Percentiles rank a stretch among this genome's conserved stretches.
phyloP scores from a whole-genome alignment of 1,140 invertebrate species.

The Bombus superbus region DNA sequence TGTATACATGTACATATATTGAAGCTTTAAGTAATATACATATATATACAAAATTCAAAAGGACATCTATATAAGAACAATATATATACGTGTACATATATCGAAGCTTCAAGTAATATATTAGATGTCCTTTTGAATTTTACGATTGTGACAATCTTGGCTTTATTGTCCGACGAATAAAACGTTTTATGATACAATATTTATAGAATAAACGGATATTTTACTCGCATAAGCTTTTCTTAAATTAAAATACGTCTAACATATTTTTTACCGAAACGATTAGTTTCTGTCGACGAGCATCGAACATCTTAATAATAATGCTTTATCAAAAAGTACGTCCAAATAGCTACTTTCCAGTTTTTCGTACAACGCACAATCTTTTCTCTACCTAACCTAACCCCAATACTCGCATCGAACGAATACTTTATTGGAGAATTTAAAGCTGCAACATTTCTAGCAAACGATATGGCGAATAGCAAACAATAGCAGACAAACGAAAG shows the following conservation, averaged over 20 bases:
- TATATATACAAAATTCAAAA: no score
- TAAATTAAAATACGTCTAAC: not conserved
- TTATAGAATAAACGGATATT: not conserved
- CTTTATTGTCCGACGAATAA: no score
- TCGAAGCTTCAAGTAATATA: no score
- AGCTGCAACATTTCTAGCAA: not conserved
- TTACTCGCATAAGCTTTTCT: not conserved
- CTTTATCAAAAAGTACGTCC: not conserved
- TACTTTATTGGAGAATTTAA: not conserved
- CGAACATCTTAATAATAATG: not conserved
- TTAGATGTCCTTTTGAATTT: no score
- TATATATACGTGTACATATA: no score
- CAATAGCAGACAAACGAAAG: no score
- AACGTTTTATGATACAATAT: not conserved
- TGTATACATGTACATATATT: no score
- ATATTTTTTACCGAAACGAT: not conserved
- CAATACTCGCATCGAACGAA: not conserved
- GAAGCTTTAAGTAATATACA: no score
- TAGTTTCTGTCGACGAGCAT: not conserved
- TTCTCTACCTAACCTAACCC: no score
- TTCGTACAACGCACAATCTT: not conserved
- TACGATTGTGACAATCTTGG: no score
- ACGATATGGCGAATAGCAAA: no score
- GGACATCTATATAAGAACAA: no score
- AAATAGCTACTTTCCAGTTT: not conserved